Conservation (phyloP, 2,113 vertebrate species). For the Campylomormyrus numenius region DNA sequence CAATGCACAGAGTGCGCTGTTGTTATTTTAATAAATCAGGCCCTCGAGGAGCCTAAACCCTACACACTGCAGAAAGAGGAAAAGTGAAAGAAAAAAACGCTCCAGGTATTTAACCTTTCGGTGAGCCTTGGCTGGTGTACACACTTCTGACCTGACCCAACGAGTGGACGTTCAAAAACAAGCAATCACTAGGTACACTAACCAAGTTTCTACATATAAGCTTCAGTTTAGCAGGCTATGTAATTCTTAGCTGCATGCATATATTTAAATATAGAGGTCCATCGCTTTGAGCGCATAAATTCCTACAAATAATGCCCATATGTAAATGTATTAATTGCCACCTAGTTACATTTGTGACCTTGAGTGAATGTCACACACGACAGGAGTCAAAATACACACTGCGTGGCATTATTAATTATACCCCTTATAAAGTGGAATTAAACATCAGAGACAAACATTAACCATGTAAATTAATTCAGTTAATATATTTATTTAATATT, state of each 20-base stretch:
- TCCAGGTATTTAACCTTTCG: neutral
- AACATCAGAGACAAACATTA: neutral
- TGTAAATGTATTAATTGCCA: neutral
- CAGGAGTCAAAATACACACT: neutral
- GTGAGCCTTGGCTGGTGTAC: neutral
- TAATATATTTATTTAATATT: conserved; percentile 8
- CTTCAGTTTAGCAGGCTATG: neutral
- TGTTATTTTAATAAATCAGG: conserved; percentile 4
- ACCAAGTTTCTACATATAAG: neutral
- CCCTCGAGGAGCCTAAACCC: neutral
- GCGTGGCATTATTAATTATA: neutral
- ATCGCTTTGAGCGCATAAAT: neutral
- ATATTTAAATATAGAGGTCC: neutral
- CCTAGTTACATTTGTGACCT: neutral
- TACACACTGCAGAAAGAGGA: neutral
- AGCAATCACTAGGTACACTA: neutral
- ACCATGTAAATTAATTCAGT: conserved; percentile 10
- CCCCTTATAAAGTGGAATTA: neutral
- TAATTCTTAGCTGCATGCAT: neutral
- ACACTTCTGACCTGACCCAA: neutral
- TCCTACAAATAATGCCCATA: neutral
- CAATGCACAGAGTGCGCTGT: neutral
- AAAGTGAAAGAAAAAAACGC: neutral
- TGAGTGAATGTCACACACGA: neutral
- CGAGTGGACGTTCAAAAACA: neutral